phyloP scores from a whole-genome alignment of 1,140 invertebrate genomes.

The Limonius californicus region DNA sequence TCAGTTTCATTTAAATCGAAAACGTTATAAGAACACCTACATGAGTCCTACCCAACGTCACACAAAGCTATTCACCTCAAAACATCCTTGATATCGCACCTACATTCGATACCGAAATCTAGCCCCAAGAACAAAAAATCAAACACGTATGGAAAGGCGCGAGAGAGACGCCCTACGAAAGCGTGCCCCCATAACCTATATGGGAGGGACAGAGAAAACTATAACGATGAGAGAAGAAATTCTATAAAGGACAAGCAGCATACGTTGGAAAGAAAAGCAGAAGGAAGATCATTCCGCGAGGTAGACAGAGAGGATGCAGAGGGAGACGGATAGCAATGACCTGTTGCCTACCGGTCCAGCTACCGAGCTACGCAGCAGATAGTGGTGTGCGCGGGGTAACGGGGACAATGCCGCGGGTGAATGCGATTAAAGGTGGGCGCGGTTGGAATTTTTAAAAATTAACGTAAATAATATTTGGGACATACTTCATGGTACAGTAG shows the following conservation, averaged over 20 bases:
- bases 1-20: constrained; percentile 2
- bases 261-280: constrained; percentile 12
- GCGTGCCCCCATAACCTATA: constrained; percentile 21
- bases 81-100: constrained; percentile 34
- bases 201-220: not conserved
- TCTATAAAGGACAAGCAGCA: not conserved
- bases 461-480: constrained; percentile 6
- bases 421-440: constrained; percentile 29
- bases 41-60: constrained; percentile 10
- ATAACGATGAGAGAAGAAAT: constrained; percentile 9
- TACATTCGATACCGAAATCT: constrained; percentile 33
- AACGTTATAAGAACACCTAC: constrained; percentile 9
- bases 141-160: constrained; percentile 1
- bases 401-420: constrained; percentile 27
- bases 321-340: constrained; percentile 33
- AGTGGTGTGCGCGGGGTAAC: constrained; percentile 15
- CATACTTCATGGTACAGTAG: not conserved
- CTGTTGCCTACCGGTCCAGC: constrained; percentile 37
- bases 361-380: constrained; percentile 37
- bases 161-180: constrained; percentile 11
- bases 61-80: constrained; percentile 31
- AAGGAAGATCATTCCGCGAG: constrained; percentile 8
- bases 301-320: constrained; percentile 18
- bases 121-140: constrained; percentile 15
- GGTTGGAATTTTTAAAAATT: constrained; percentile 27